Evolutionary conservation across 2,113 vertebrate genomes (phyloP).

Genomic region (Carlito syrichta): DNA sequence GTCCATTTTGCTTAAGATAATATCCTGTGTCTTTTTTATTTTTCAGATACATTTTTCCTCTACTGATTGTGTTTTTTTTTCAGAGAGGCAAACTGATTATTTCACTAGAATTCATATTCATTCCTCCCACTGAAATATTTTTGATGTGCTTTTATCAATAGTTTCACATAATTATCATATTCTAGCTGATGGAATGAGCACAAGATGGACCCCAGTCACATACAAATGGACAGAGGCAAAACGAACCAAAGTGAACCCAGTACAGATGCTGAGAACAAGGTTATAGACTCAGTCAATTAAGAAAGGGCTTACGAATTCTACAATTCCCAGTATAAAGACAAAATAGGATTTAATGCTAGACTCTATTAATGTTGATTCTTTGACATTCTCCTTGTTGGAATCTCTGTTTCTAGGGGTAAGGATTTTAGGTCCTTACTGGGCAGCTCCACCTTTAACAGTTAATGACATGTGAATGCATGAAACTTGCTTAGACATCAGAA

Average conservation of each 20-base stretch:
- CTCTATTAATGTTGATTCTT: background rate
- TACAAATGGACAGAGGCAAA: background rate
- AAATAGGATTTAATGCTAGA: background rate
- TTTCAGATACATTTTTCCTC: slow-evolving; percentile 27
- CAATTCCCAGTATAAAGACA: background rate
- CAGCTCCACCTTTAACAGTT: background rate
- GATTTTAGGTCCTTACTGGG: background rate
- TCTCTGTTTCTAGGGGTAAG: background rate
- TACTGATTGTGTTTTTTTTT: background rate
- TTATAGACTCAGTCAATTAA: background rate
- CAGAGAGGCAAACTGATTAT: slow-evolving; percentile 34
- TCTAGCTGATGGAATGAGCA: background rate
- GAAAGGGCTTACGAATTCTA: background rate
- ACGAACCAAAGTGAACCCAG: background rate
- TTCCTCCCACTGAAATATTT: slow-evolving; percentile 19
- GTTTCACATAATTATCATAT: slow-evolving; percentile 12
- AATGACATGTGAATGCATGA: background rate
- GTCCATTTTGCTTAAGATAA: slow-evolving; percentile 65
- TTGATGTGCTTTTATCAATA: slow-evolving; percentile 22
- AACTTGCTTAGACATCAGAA: background rate
- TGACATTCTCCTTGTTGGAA: background rate
- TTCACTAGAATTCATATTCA: background rate
- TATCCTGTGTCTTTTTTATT: slow-evolving; percentile 37
- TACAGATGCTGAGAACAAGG: background rate
- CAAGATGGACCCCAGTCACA: background rate